Base-by-base conservation (phyloP, 2,888 invertebrate species). In the Cataglyphis cursor region DNA sequence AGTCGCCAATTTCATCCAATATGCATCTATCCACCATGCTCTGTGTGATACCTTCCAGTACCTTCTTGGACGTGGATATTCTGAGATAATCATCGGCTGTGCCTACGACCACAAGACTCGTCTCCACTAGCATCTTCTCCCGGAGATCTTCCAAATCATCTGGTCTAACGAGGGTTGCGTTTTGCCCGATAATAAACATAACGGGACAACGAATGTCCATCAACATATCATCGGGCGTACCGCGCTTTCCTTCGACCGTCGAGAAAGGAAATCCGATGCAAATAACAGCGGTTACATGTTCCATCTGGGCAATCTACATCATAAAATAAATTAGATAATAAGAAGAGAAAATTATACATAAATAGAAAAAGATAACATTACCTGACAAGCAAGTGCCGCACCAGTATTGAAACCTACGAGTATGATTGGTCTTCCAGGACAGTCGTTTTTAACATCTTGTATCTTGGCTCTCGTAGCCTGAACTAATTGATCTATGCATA, bases 81-180 rank as follows among this genome's bases (percentile, higher is more conserved):
- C 97, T 95, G 24, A 98, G 95, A 76, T 96, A 95, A 93, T 97
- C 97, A 94, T 98, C 98, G 0, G 97, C 97, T 54, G 97, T 97
- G 31, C 98, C 98, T 21, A 98, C 97, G 18, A 98, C 96, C 51
- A 98, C 96, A 51, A 98, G 94, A 73, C 97, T 96, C 3, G 97
- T 97, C 92, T 97, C 97, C 0, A 97, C 97, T 87, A 97, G 95
- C 96, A 98, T 97, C 86, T 96, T 96, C 92, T 97, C 97, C 5
- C 98, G 95, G 57, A 98, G 93, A 78, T 97, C 97, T 94, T 98
- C 98, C 91, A 98, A 95, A 93, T 97, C 97, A 92, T 98, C 97
- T 72, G 97, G 96, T 57, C 97, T 97, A 83, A 93, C 96, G 83
- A 96, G 96, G 18, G 96, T 96, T 0, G 97, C 96, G 93, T 97